These are phyloP conservation scores for Norana najaformis DNA, from an alignment of 2,888 invertebrate species.

Conservation along the genomic window DNA sequence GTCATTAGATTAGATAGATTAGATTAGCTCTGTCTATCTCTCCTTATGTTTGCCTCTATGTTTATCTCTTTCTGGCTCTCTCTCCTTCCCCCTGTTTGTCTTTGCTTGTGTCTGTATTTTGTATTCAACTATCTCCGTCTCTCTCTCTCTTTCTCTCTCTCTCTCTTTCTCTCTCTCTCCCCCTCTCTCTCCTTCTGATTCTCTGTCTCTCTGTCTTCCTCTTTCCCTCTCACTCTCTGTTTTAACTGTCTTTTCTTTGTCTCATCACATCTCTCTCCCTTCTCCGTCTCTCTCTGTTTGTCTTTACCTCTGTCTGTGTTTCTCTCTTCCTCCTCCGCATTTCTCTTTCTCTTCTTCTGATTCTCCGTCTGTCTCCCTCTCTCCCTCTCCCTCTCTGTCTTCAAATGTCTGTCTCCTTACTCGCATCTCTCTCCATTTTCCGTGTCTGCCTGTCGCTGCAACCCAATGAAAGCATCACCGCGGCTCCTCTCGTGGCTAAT, in stretches of 20 bases:
- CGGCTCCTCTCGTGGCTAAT: not conserved
- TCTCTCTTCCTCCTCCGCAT: not conserved
- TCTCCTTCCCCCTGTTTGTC: not conserved
- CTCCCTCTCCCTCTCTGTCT: too few species aligned
- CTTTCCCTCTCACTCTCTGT: not conserved
- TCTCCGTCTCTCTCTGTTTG: not conserved
- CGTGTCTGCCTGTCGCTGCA: not conserved
- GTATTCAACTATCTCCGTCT: too few species aligned
- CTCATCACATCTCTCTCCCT: too few species aligned
- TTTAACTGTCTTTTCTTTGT: too few species aligned
- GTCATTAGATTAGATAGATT: too few species aligned
- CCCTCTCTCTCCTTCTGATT: not conserved
- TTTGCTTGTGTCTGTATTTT: too few species aligned
- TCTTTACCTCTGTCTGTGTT: too few species aligned
- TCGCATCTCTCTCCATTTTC: too few species aligned
- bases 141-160: not conserved
- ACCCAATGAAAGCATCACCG: not conserved
- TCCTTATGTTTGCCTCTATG: not conserved
- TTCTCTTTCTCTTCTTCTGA: not conserved
- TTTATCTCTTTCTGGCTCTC: not conserved
- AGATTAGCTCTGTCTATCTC: not conserved
- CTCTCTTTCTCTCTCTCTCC: not conserved
- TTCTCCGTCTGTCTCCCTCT: not conserved
- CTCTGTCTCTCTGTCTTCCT: not conserved
- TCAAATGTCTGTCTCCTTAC: too few species aligned